phyloP scores from a whole-genome alignment of 2,888 invertebrate genomes.

The Brachynemurus nebulosus region DNA sequence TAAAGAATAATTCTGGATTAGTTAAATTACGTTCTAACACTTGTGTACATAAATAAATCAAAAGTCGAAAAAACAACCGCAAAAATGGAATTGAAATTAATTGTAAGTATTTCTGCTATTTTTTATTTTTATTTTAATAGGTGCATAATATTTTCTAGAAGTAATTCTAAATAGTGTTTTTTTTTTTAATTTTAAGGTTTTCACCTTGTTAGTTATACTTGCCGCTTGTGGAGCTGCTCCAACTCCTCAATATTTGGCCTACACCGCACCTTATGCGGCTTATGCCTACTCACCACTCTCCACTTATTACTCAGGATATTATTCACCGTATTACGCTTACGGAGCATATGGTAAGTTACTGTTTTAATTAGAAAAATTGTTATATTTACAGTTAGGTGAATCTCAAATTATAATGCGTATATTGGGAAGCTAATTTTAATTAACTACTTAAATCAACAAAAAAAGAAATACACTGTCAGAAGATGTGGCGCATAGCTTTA shows the following conservation, averaged over 20 bases:
- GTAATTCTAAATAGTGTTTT: no score
- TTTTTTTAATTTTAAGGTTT: constrained; percentile 2
- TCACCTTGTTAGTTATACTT: background rate
- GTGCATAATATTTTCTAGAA: no score
- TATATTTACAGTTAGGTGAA: no score
- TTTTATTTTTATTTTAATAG: background rate
- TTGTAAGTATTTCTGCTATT: constrained; percentile 2
- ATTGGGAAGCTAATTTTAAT: no score
- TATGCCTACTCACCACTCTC: background rate
- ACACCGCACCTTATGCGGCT: background rate
- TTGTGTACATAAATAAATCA: background rate
- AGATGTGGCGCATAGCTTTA: no score
- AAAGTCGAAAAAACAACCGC: no score
- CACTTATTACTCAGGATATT: background rate
- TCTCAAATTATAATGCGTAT: no score
- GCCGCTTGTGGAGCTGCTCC: constrained; percentile 5
- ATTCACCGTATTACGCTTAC: background rate
- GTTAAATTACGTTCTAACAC: background rate
- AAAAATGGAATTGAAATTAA: constrained; percentile 3
- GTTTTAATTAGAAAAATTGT: no score
- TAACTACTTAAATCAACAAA: no score
- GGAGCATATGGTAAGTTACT: background rate
- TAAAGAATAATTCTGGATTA: no score
- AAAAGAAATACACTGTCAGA: no score
- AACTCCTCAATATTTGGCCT: constrained; percentile 5